Base-by-base conservation (phyloP, 2,888 invertebrate species). In the Coleophora flavipennella region DNA sequence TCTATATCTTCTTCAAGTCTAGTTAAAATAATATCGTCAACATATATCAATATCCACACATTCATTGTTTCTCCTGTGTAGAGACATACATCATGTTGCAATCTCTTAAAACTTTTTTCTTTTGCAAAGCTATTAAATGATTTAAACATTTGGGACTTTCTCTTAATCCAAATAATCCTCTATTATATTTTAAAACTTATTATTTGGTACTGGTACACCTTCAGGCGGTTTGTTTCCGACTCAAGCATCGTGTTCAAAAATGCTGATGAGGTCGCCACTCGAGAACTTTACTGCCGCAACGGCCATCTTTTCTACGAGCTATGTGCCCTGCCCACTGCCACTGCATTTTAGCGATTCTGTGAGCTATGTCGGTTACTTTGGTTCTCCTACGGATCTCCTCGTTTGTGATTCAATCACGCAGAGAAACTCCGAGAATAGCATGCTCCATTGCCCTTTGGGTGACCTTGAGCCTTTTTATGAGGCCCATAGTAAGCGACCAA, bases 181-280 rank as follows among this genome's bases (percentile, higher is more conserved):
- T 43, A 3, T 42, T 43, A 11, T 42, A 26, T 32, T 36, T 48
- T 12, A 39, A 27, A 13, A 42, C 45, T 39, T 45, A 7, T 28
- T 11, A 13, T 40, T 31, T 4, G 39, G n/a, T 14, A 33, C 13
- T 13, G 33, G n/a, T 8, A 38, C 31, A 9, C 45, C 43, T 34
- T 45, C 33, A 10, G 43, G 43, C 13, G 25, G 25, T 27, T 45
- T 42, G 8, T 13, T 2, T 48, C 36, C 9, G 20, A 8, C 2
- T 43, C 36, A 10, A 48, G n/a, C 7, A 11, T 26, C 8, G 42
- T 45, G 38, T 48, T 44, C 25, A 48, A 12, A 11, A 46, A 48
- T 6, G 46, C 48, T 36, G 48, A n/a, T n/a, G n/a, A n/a, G n/a
- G n/a, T n/a, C n/a, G n/a, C n/a, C n/a, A n/a, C n/a, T n/a, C n/a